Conservation (phyloP, 2,888 invertebrate species). For the Coremacera marginata region DNA sequence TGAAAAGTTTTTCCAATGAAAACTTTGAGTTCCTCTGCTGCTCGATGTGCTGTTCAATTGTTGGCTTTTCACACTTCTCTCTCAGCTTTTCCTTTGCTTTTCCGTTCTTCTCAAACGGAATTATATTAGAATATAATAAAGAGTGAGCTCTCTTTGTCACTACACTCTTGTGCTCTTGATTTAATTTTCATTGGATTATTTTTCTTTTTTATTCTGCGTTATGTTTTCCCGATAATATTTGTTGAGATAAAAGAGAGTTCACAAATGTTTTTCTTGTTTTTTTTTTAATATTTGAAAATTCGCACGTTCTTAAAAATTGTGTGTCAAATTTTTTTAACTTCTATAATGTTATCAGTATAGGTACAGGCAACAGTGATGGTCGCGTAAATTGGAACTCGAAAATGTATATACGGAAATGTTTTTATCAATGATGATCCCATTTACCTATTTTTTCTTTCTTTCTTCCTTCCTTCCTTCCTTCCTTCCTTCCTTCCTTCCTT, state of each 20-base stretch:
- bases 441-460: too few species aligned
- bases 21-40: slow-evolving; percentile 36
- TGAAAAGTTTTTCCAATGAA: slow-evolving; percentile 60
- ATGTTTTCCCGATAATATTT: slow-evolving; percentile 28
- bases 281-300: not conserved
- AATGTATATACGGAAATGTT: too few species aligned
- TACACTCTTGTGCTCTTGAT: not conserved
- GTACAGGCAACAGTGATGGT: too few species aligned
- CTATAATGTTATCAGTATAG: not conserved
- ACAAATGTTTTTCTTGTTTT: slow-evolving; percentile 5
- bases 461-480: too few species aligned
- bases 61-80: not conserved
- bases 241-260: slow-evolving; percentile 46
- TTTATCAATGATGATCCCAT: too few species aligned
- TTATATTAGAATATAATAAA: too few species aligned
- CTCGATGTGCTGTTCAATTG: not conserved
- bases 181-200: slow-evolving; percentile 23
- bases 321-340: not conserved
- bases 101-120: too few species aligned
- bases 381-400: not conserved
- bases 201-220: not conserved
- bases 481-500: too few species aligned
- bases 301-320: too few species aligned
- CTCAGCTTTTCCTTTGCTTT: not conserved
- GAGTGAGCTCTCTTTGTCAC: not conserved